Percentiles rank a stretch among this genome's conserved stretches.
phyloP scores from a whole-genome alignment of 2,113 vertebrate species.

The Myrmecophaga tridactyla region DNA sequence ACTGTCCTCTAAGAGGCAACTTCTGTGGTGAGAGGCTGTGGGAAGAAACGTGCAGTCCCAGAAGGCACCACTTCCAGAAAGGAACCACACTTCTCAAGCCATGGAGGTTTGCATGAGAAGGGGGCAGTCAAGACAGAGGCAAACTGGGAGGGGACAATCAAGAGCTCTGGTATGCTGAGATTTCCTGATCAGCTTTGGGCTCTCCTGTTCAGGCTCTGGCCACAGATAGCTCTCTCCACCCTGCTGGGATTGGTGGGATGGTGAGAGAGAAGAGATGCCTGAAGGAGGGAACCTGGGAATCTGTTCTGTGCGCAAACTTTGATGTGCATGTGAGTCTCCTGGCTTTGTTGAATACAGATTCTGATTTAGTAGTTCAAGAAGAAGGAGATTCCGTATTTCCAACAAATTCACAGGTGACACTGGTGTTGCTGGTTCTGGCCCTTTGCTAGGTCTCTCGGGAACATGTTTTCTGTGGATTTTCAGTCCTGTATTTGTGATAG shows the following conservation, averaged over 20 bases:
- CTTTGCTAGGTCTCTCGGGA: background rate
- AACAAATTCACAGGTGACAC: background rate
- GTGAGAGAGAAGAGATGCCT: too few species aligned
- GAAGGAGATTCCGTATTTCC: background rate
- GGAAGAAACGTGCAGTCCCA: background rate
- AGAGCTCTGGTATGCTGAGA: background rate
- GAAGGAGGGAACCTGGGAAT: background rate
- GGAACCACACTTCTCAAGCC: background rate
- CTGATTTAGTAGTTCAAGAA: background rate
- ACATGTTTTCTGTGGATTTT: background rate
- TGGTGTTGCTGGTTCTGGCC: too few species aligned
- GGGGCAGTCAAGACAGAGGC: background rate
- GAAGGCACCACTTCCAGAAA: background rate
- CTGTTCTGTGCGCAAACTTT: background rate
- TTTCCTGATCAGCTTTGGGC: background rate
- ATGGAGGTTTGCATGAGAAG: background rate
- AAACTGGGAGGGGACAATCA: rapidly evolving
- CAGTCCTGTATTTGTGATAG: background rate
- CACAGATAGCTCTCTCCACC: background rate
- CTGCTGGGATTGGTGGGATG: background rate
- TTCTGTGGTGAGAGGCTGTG: background rate
- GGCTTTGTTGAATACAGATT: background rate
- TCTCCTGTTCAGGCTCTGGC: background rate
- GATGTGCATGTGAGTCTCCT: background rate
- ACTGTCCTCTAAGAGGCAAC: background rate